Evolutionary conservation across 2,888 invertebrate genomes (phyloP), one percentile per base, ranked within the genome.

Genomic region (Pachymerium ferrugineum): DNA sequence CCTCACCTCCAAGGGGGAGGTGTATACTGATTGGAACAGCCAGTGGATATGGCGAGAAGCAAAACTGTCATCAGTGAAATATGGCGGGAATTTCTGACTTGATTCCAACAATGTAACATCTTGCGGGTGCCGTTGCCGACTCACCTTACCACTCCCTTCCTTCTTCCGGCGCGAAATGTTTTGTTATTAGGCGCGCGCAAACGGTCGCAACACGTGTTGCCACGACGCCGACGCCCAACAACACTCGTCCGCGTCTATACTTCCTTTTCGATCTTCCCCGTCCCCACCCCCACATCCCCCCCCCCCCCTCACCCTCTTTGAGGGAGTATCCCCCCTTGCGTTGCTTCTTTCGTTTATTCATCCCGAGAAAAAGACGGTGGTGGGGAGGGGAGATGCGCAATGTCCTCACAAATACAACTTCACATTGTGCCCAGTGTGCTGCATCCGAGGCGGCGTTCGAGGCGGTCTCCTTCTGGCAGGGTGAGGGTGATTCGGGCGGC

Each of bases 81-180:
- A 54, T 54, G 54, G 54, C 54, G 54, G 54, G 54, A 54, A 54
- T 54, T 54, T 54, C 54, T 54, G 54, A 54, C 54, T 54, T 54
- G 54, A 54, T 54, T 54, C 54, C 54, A 54, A 54, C 54, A 54
- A 54, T 54, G 54, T 54, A 54, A 54, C 54, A 54, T 54, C 54
- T 54, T 54, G 54, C 54, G 54, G 54, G 54, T 22, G 54, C 54
- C 54, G 54, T 54, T 54, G 54, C 54, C 54, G 54, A 54, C 69
- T 33, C 69, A 30, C 30, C 69, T 30, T 69, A 33, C 31, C 69
- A 8, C 29, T 14, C 29, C 30, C 30, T 29, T 69, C 69, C 30
- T 29, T 10, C 4, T 69, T 2, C 69, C 69, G 31, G 54, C 54
- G 25, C 54, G 54, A 54, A 54, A 54, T 54, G 54, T 54, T 54